These are phyloP conservation scores for Agrotis exclamationis DNA, from an alignment of 2,888 invertebrate species.

Conservation along the genomic window DNA sequence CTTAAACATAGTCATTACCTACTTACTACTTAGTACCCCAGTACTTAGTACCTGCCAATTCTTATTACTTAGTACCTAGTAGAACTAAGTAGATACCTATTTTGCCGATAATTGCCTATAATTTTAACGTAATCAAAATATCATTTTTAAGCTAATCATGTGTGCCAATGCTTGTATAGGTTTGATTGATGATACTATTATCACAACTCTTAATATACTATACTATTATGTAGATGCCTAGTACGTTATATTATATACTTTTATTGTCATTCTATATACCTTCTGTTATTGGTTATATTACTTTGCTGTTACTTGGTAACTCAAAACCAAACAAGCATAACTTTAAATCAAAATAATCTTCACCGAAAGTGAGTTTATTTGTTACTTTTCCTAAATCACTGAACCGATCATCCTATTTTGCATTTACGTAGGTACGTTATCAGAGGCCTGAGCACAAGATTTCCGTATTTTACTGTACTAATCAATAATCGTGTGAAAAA, in stretches of 20 bases:
- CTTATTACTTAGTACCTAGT: too few relatives aligned
- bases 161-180: background rate
- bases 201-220: too few relatives aligned
- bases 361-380: too few relatives aligned
- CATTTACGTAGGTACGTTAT: too few relatives aligned
- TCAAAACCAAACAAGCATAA: conserved; percentile 3
- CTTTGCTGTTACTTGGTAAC: conserved; percentile 9
- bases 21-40: background rate
- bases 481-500: too few relatives aligned
- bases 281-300: background rate
- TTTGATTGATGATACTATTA: conserved; percentile 27
- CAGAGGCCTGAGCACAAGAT: too few relatives aligned
- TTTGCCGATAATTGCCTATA: background rate
- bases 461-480: too few relatives aligned
- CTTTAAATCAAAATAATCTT: too few relatives aligned
- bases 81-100: too few relatives aligned
- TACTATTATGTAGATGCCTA: background rate
- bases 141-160: conserved; percentile 5
- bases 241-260: background rate
- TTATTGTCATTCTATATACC: background rate
- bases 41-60: background rate
- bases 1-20: conserved; percentile 3
- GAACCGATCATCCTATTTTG: too few relatives aligned
- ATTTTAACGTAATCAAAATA: conserved; percentile 27
- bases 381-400: too few relatives aligned